phyloP scores from a whole-genome alignment of 2,113 vertebrate genomes.

The Notarius quadriscutis region DNA sequence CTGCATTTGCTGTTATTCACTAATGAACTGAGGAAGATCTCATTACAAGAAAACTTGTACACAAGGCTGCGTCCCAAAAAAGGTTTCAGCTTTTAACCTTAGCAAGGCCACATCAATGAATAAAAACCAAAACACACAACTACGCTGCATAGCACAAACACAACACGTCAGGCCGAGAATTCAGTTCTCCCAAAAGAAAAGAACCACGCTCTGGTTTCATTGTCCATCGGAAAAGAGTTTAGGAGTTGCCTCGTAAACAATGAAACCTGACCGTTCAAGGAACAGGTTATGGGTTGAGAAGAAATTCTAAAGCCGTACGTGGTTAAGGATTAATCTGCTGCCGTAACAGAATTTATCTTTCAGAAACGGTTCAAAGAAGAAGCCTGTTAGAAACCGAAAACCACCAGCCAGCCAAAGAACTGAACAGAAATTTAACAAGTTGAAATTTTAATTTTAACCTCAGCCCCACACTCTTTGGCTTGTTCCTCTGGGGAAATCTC shows the following conservation, averaged over 20 bases:
- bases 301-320: not conserved
- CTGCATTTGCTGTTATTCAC: conserved; percentile 46
- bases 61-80: not conserved
- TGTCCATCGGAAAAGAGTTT: not conserved
- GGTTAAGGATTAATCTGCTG: not conserved
- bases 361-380: not conserved
- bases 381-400: not conserved
- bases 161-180: not conserved
- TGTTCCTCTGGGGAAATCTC: not conserved
- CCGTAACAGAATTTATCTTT: not conserved
- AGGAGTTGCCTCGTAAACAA: not conserved
- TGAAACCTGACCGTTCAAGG: not conserved
- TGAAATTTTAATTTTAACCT: not conserved
- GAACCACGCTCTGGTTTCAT: not conserved
- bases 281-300: not conserved
- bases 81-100: not conserved
- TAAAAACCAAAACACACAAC: not conserved
- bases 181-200: not conserved
- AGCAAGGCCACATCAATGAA: not conserved
- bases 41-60: conserved; percentile 28
- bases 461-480: not conserved
- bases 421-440: not conserved
- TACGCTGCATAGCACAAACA: not conserved
- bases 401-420: not conserved
- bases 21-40: conserved; percentile 50